Percentiles rank a stretch among this genome's conserved stretches.
phyloP scores from a whole-genome alignment of 2,113 vertebrate species.

The Fukomys damarensis region DNA sequence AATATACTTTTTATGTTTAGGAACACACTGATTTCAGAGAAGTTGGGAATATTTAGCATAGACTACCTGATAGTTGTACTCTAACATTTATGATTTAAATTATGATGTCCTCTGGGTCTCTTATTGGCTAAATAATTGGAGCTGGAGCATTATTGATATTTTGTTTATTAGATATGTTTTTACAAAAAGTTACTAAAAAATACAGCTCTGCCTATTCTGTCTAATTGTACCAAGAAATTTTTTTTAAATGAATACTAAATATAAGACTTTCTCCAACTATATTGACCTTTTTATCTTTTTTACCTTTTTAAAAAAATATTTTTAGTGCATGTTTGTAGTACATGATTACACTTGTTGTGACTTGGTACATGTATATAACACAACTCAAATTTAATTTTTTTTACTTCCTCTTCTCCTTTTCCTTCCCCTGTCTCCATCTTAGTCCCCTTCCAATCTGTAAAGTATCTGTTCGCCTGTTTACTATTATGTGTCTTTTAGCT shows the following conservation, averaged over 20 bases:
- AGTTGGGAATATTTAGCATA: not conserved
- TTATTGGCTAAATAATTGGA: not conserved
- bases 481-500: not conserved
- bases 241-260: too few species aligned
- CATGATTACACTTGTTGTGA: not conserved
- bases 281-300: not conserved
- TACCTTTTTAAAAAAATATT: not conserved
- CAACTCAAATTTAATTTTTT: not conserved
- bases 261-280: not conserved
- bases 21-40: not conserved
- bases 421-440: not conserved
- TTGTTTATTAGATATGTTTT: too few species aligned
- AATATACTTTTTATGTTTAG: conserved; percentile 33
- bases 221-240: not conserved
- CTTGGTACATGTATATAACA: not conserved
- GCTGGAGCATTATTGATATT: not conserved
- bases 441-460: not conserved
- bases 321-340: not conserved
- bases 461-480: not conserved
- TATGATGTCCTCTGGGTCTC: not conserved
- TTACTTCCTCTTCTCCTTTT: not conserved
- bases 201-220: not conserved
- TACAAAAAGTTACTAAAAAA: conserved; percentile 27
- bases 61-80: not conserved
- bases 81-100: not conserved